Evolutionary conservation across 2,113 vertebrate genomes (phyloP).

Genomic region (Pterocles orientalis): DNA sequence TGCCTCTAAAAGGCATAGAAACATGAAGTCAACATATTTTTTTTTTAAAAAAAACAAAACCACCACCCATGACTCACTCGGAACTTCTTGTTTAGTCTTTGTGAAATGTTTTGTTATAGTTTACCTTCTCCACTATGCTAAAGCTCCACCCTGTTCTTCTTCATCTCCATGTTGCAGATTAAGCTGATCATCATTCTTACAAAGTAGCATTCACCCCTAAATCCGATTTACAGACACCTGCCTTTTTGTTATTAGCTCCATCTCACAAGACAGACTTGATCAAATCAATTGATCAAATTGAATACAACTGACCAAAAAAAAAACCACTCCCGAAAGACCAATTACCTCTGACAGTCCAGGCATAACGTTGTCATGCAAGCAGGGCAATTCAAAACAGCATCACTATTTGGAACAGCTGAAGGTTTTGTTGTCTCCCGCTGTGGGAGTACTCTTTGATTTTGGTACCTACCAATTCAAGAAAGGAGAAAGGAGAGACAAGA

Average conservation of each 20-base stretch:
- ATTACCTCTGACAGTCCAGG: conserved; percentile 95
- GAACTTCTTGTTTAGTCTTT: neutral
- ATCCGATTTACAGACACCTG: neutral
- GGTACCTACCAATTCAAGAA: conserved; percentile 74
- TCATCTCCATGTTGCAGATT: neutral
- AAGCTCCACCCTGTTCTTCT: neutral
- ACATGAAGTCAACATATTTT: neutral
- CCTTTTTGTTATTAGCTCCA: neutral
- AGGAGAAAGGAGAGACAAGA: neutral
- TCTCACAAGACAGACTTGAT: neutral
- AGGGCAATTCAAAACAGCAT: conserved; percentile 95
- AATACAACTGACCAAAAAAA: neutral
- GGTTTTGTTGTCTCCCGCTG: conserved; percentile 14
- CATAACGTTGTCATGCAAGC: conserved; percentile 97
- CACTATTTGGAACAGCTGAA: conserved; percentile 82
- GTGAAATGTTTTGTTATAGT: neutral
- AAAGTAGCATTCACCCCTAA: neutral
- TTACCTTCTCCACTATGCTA: neutral
- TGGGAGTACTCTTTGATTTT: conserved; percentile 35
- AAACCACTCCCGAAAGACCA: neutral
- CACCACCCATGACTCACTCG: neutral
- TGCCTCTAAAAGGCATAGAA: neutral
- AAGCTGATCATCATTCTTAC: neutral
- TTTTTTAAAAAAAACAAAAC: neutral
- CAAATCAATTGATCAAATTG: neutral